Conservation (phyloP, 1,140 invertebrate species). For the Procambarus clarkii region DNA sequence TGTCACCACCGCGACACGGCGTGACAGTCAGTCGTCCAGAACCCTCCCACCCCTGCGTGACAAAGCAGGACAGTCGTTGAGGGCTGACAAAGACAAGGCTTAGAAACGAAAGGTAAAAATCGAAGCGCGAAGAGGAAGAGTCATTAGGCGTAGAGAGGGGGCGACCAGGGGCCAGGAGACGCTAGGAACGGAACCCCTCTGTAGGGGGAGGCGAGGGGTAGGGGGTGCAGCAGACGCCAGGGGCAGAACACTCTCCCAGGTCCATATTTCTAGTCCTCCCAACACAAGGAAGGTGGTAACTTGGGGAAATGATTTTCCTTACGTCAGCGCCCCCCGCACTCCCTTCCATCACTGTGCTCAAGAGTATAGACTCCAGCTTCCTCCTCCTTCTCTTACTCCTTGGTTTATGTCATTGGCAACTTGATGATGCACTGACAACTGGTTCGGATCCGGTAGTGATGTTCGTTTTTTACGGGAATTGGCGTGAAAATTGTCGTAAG, state of each 20-base stretch:
- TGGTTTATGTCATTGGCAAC: background rate
- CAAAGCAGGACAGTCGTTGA: too few species aligned
- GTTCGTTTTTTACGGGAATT: background rate
- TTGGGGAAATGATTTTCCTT: background rate
- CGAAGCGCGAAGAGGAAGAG: background rate
- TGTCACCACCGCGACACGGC: too few species aligned
- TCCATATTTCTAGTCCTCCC: background rate
- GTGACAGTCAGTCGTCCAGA: too few species aligned
- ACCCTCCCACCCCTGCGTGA: too few species aligned
- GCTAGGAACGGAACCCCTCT: background rate
- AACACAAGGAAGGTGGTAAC: background rate
- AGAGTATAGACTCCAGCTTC: background rate
- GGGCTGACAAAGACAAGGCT: background rate
- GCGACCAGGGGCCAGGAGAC: background rate
- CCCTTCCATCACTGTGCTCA: background rate
- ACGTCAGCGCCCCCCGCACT: background rate
- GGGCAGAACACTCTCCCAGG: too few species aligned
- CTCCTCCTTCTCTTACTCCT: background rate
- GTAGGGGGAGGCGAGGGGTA: too few species aligned
- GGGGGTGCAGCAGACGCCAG: too few species aligned
- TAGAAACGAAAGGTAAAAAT: background rate
- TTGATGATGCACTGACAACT: slow-evolving; percentile 21
- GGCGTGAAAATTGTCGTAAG: slow-evolving; percentile 22
- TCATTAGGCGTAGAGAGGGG: background rate
- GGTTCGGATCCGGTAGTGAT: slow-evolving; percentile 4